phyloP scores from a whole-genome alignment of 1,140 invertebrate genomes.

The Panagrolaimus sp. region DNA sequence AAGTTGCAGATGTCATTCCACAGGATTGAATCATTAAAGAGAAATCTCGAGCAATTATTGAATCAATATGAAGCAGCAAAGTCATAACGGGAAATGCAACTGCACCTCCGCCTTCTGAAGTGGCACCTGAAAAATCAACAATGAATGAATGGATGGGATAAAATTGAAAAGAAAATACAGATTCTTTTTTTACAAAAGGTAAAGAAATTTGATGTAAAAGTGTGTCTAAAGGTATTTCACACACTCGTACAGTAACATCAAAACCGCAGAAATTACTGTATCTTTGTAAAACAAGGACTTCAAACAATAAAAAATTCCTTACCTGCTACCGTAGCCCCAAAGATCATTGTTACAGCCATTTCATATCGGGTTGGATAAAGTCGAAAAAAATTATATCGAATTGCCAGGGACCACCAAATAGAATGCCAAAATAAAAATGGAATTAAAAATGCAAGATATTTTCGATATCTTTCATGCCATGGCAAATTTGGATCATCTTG shows the following conservation, averaged over 20 bases:
- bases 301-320: constrained; percentile 14
- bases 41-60: constrained; percentile 47
- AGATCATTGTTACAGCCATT: constrained; percentile 49
- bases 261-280: no score
- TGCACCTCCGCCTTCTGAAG: constrained; percentile 44
- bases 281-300: background rate
- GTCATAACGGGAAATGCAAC: constrained; percentile 55
- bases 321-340: constrained; percentile 47
- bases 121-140: constrained; percentile 35
- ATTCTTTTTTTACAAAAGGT: no score
- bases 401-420: constrained; percentile 44
- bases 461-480: constrained; percentile 33
- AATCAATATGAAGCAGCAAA: constrained; percentile 38
- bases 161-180: no score
- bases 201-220: no score
- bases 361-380: constrained; percentile 40
- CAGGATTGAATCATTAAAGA: constrained; percentile 48
- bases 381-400: constrained; percentile 47
- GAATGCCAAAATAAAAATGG: constrained; percentile 38
- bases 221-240: no score
- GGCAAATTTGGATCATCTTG: constrained; percentile 25
- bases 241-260: no score
- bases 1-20: constrained; percentile 39
- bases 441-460: constrained; percentile 40
- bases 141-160: no score